phyloP scores from a whole-genome alignment of 2,797 vertebrate genomes.

The Spheniscus humboldti region DNA sequence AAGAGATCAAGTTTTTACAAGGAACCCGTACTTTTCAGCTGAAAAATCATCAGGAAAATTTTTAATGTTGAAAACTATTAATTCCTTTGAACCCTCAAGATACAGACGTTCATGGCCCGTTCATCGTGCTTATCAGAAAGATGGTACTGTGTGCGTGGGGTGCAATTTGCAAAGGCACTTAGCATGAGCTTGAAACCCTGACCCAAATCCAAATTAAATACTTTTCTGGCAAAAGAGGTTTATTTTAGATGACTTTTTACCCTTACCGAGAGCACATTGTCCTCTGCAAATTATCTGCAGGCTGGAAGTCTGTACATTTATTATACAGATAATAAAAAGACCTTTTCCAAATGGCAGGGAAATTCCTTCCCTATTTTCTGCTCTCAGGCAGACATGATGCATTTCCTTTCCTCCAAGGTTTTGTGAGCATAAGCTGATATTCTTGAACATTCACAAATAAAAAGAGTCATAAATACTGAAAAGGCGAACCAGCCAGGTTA shows the following conservation, averaged over 20 bases:
- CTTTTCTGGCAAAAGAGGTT: not conserved
- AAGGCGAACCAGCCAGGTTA: not conserved
- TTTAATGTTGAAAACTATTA: not conserved
- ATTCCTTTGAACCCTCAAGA: not conserved
- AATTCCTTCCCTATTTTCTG: not conserved
- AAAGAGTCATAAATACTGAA: not conserved
- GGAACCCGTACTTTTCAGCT: not conserved
- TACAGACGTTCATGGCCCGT: not conserved
- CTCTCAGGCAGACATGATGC: not conserved
- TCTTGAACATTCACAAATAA: not conserved
- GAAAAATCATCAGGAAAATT: not conserved
- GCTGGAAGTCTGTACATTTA: not conserved
- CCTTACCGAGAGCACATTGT: not conserved
- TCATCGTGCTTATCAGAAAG: not conserved
- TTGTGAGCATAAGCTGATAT: not conserved
- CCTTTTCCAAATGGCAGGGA: not conserved
- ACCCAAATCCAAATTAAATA: slow-evolving; percentile 22
- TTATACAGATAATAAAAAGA: not conserved
- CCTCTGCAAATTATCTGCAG: not conserved
- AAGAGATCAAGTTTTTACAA: not conserved
- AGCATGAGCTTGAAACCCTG: not conserved
- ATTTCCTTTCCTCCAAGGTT: not conserved
- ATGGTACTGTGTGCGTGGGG: fast-evolving
- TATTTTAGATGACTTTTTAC: slow-evolving; percentile 1
- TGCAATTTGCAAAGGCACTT: not conserved